Conservation (phyloP, 2,113 vertebrate genomes). For the Rhinolophus sinicus region DNA sequence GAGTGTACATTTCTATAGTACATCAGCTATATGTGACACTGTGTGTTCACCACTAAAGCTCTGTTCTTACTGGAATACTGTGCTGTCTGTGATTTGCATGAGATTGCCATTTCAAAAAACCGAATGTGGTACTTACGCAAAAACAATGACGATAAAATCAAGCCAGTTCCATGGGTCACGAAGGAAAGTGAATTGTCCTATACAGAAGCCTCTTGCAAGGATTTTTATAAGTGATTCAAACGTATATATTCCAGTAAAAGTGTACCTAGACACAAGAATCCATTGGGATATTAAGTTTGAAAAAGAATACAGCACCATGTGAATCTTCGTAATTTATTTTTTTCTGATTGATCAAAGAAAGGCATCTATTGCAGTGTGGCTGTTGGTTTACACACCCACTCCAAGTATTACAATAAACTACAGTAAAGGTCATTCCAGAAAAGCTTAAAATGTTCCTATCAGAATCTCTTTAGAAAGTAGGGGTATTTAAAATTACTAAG, state of each 20-base stretch:
- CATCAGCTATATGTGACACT: too few relatives aligned
- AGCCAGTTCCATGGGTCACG: constrained; percentile 99
- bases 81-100: not conserved
- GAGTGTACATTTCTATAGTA: too few relatives aligned
- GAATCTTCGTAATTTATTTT: not conserved
- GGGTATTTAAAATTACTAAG: not conserved
- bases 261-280: constrained; percentile 88
- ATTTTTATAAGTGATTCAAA: constrained; percentile 97
- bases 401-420: not conserved
- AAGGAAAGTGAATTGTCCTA: constrained; percentile 97
- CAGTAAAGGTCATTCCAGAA: not conserved
- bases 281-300: constrained; percentile 40
- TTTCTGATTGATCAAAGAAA: constrained; percentile 5
- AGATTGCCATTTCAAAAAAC: not conserved
- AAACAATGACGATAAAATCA: constrained; percentile 95
- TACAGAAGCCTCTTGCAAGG: constrained; percentile 95
- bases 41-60: not conserved
- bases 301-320: not conserved
- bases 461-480: not conserved
- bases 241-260: constrained; percentile 97
- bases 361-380: not conserved
- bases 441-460: not conserved
- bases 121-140: constrained; percentile 93
- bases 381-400: not conserved
- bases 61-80: not conserved